Conservation (phyloP, 2,888 invertebrate species). For the Oasisia sp. region DNA sequence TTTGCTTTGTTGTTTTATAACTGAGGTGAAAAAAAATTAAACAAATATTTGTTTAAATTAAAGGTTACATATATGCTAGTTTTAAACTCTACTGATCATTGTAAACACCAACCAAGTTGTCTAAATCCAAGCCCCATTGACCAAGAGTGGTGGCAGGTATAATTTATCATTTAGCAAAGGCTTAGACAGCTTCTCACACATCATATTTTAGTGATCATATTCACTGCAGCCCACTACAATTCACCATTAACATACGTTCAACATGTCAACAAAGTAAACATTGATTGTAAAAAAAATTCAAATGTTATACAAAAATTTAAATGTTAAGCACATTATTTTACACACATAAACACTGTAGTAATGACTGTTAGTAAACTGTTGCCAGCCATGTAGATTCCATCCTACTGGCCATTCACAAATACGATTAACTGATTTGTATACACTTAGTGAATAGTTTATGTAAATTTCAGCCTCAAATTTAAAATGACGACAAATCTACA, state of each 20-base stretch:
- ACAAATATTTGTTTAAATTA: background rate
- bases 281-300: no score
- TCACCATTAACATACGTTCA: background rate
- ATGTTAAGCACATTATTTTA: no score
- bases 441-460: no score
- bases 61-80: background rate
- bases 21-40: background rate
- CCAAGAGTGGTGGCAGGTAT: background rate
- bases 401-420: no score
- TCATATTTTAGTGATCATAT: background rate
- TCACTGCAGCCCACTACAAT: background rate
- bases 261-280: background rate
- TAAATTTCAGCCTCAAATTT: no score
- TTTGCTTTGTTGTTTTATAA: background rate
- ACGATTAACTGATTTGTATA: no score
- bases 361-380: no score
- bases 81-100: background rate
- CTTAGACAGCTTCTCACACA: background rate
- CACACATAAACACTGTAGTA: no score
- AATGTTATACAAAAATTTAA: no score
- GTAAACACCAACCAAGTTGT: background rate
- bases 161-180: background rate
- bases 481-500: no score
- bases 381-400: no score
- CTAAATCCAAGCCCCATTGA: background rate